Conservation (phyloP, 2,113 vertebrate species). For the Phylloscopus trochilus region DNA sequence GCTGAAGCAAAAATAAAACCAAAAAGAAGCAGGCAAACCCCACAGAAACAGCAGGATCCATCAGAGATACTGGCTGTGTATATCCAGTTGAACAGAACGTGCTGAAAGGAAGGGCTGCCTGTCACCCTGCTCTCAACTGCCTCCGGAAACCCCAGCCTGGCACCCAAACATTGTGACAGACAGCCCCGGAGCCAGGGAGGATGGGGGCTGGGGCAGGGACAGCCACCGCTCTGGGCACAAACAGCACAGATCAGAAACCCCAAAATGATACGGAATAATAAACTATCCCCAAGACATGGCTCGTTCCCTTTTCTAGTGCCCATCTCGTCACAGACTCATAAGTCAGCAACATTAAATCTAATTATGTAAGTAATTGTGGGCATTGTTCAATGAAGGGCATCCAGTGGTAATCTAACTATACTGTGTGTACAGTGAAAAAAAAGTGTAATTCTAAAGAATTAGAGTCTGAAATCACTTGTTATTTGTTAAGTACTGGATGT, state of each 20-base stretch:
- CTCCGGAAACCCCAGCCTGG: not conserved
- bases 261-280: not conserved
- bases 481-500: not conserved
- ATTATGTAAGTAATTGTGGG: not conserved
- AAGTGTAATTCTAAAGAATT: not conserved
- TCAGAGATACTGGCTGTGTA: fast-evolving
- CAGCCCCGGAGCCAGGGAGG: not conserved
- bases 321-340: not conserved
- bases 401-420: not conserved
- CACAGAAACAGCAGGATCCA: not conserved
- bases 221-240: not conserved
- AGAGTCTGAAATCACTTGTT: not conserved
- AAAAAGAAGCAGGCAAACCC: not conserved
- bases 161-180: fast-evolving
- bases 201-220: not conserved
- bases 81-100: not conserved
- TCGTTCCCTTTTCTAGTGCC: not conserved
- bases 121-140: fast-evolving
- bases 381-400: not conserved
- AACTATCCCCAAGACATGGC: not conserved
- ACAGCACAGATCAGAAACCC: not conserved
- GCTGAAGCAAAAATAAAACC: not conserved
- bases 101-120: not conserved
- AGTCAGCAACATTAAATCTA: not conserved
- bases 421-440: not conserved